A percentile compares a stretch with the other conserved stretches of the same genome.
These are phyloP conservation scores for Sympetrum striolatum DNA, from an alignment of 2,888 invertebrate species.

Conservation along the genomic window DNA sequence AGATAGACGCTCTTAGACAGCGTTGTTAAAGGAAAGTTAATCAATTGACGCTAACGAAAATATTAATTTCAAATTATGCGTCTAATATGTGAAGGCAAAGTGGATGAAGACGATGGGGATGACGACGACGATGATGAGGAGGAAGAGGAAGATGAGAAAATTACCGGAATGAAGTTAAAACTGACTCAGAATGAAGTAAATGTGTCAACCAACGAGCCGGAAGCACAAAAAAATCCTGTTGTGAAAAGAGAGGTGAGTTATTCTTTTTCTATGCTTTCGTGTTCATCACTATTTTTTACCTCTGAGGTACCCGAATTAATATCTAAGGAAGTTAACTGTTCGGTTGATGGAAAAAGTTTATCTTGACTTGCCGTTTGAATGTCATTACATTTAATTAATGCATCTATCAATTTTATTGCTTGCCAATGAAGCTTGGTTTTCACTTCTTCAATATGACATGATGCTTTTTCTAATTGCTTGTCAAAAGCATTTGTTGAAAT, in stretches of 20 bases:
- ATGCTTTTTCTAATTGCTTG: background rate
- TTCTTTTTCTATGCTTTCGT: background rate
- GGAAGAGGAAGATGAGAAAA: constrained; percentile 47
- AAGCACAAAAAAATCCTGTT: background rate
- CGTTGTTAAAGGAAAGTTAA: background rate
- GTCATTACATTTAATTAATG: background rate
- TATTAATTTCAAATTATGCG: background rate
- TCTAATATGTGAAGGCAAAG: constrained; percentile 5
- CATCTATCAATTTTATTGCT: background rate
- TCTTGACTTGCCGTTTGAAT: background rate
- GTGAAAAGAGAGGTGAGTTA: constrained; percentile 3
- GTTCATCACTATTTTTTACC: background rate
- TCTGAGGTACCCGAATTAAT: background rate
- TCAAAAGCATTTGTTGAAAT: background rate
- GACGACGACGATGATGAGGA: constrained; percentile 48
- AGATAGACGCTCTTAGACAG: too few species aligned
- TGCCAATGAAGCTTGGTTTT: background rate
- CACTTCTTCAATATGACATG: background rate
- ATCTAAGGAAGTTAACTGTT: background rate
- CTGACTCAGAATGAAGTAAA: background rate
- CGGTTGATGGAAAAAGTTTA: background rate
- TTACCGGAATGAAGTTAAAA: constrained; percentile 5
- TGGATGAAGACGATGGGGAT: constrained; percentile 47
- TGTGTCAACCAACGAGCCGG: background rate
- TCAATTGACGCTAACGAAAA: background rate